These are phyloP conservation scores for Drosophila leonis DNA, from an alignment of 2,888 invertebrate species.

Conservation along the genomic window DNA sequence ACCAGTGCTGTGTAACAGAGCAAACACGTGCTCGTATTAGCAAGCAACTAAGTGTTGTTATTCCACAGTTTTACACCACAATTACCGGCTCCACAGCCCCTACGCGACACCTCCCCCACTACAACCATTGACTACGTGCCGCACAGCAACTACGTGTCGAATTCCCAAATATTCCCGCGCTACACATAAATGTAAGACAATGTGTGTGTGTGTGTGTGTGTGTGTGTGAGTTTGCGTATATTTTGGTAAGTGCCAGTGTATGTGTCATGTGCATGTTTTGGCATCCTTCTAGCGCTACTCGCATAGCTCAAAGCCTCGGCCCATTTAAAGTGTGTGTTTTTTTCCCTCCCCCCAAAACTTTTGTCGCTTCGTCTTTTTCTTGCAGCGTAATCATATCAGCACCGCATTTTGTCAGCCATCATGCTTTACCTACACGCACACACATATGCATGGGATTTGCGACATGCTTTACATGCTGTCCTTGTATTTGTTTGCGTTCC, in stretches of 20 bases:
- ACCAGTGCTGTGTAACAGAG: conserved; percentile 53
- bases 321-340: conserved; percentile 36
- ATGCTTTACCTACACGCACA: conserved; percentile 19
- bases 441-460: conserved; percentile 5
- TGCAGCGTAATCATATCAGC: conserved; percentile 68
- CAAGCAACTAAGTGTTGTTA: conserved; percentile 77
- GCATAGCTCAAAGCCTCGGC: conserved; percentile 19
- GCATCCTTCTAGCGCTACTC: conserved; percentile 44
- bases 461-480: conserved; percentile 26
- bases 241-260: conserved; percentile 37
- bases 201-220: conserved; percentile 35
- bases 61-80: conserved; percentile 79
- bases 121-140: conserved; percentile 62
- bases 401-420: conserved; percentile 57
- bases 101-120: background rate
- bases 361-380: background rate
- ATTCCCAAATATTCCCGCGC: conserved; percentile 72
- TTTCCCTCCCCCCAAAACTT: background rate
- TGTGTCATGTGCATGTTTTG: conserved; percentile 60
- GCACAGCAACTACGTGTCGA: conserved; percentile 69
- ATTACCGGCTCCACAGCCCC: conserved; percentile 60
- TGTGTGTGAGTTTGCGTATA: conserved; percentile 18
- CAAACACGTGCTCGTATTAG: conserved; percentile 73
- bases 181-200: conserved; percentile 78
- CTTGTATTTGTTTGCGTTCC: conserved; percentile 30